phyloP scores from a whole-genome alignment of 1,140 invertebrate genomes.

The Ostrea edulis region DNA sequence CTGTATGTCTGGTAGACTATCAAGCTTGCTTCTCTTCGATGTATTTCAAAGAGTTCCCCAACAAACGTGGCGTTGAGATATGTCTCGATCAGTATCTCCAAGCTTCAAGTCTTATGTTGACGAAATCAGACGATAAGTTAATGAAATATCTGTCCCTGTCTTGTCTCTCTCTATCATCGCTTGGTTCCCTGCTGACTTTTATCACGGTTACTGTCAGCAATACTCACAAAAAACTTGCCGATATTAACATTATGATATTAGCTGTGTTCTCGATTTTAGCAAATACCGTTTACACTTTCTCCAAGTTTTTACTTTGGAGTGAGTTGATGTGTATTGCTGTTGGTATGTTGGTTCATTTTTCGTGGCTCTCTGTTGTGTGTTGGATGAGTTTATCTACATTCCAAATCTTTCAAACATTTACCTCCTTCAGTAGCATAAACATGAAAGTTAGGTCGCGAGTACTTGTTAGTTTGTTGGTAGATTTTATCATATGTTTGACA shows the following conservation, averaged over 20 bases:
- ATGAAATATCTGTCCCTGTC: neutral
- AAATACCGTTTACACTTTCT: neutral
- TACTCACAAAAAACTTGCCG: neutral
- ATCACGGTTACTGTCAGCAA: neutral
- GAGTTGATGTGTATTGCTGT: neutral
- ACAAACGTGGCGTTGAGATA: constrained; percentile 2
- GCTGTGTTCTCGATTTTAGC: neutral
- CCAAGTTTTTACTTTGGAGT: constrained; percentile 18
- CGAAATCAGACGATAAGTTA: neutral
- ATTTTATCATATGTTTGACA: neutral
- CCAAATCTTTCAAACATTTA: constrained; percentile 31
- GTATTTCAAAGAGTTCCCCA: neutral
- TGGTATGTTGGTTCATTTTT: constrained; percentile 11
- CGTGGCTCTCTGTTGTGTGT: constrained; percentile 5
- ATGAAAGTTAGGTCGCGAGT: neutral
- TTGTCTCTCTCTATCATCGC: neutral
- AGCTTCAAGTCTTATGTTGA: neutral
- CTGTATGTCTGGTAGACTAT: constrained; percentile 4
- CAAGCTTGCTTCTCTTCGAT: neutral
- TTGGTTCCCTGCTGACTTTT: neutral
- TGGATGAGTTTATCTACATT: constrained; percentile 30
- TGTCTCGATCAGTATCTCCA: neutral
- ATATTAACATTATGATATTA: constrained; percentile 4
- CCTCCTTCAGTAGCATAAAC: neutral
- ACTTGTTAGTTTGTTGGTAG: neutral